Base-by-base conservation (phyloP, 2,113 vertebrate species). In the Neotragus moschatus region DNA sequence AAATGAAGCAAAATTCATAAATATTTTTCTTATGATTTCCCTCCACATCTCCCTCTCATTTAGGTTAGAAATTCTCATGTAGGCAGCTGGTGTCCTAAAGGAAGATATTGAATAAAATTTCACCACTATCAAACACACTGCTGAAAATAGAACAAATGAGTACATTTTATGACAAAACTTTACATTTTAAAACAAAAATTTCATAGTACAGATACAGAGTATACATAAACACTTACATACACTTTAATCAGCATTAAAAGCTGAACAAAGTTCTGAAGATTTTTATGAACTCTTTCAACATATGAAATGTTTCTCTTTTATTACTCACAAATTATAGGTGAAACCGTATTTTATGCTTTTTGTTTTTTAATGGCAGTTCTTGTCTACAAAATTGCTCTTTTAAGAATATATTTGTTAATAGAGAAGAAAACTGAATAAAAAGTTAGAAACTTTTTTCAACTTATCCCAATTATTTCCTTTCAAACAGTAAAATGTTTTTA, bases 71-170 rank as follows among this genome's bases (percentile, higher is more conserved):
- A 94, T 66, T 80, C 58, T 94, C 61, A 88, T 66, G 91, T 21
- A 95, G 84, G 96, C 85, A 94, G 30, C n/a, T 90, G 95, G 45
- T n/a, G 36, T 82, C 86, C 96, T 96, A 96, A 97, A 96, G 66
- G 43, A 97, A 96, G 77, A 96, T 33, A 92, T 3, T 36, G 88
- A 86, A 88, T 56, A 63, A 86, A 92, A 88, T 82, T 92, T 96
- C 21, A 49, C 26, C 47, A 92, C 1, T 90, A 58, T 84, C 53
- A 91, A 85, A 90, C 63, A 94, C 6, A 85, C 6, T 88, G 81
- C 85, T 94, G 49, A 66, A 97, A 95, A 95, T 2, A 91, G 45
- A 97, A 94, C 61, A 92, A 60, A n/a, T 61, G 19, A 95, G 81
- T 23, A 75, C 23, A 61, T 85, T 90, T 94, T 92, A 36, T 3